Conservation (phyloP, 2,888 invertebrate genomes). For the Parelbella ahira region DNA sequence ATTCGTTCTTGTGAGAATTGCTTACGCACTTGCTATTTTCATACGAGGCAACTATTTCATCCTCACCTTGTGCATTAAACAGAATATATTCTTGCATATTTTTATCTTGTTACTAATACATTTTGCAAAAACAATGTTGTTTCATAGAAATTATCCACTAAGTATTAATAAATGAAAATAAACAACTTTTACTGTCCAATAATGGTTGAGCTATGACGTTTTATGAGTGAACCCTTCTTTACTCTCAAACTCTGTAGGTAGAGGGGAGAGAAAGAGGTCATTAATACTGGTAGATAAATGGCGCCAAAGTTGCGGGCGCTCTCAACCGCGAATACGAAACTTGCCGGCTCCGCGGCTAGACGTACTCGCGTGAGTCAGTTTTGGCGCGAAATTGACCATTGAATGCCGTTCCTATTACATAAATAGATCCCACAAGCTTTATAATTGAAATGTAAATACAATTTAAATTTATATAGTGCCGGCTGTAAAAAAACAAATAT, state of each 20-base stretch:
- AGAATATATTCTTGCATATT: slow-evolving; percentile 7
- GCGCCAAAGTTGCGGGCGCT: slow-evolving; percentile 27
- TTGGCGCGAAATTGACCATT: slow-evolving; percentile 30
- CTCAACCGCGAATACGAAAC: slow-evolving; percentile 19
- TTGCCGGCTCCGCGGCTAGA: slow-evolving; percentile 46
- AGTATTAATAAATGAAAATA: slow-evolving; percentile 11
- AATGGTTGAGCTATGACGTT: slow-evolving; percentile 27
- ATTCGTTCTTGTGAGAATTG: not conserved
- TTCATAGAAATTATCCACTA: slow-evolving; percentile 12
- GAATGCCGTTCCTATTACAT: too few species aligned
- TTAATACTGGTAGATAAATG: slow-evolving; percentile 34
- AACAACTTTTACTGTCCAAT: slow-evolving; percentile 21
- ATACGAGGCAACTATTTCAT: not conserved
- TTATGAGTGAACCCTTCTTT: slow-evolving; percentile 7
- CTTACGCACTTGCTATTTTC: slow-evolving; percentile 6
- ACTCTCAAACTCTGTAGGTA: not conserved
- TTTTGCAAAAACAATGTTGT: slow-evolving; percentile 9
- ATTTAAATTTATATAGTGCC: not conserved
- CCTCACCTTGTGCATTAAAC: slow-evolving; percentile 4
- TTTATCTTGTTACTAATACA: slow-evolving; percentile 8
- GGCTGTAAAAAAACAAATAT: too few species aligned
- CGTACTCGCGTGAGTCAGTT: slow-evolving; percentile 39
- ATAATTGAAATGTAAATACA: not conserved
- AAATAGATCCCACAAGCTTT: too few species aligned
- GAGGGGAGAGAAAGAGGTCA: slow-evolving; percentile 29